Evolutionary conservation across 2,113 vertebrate genomes (phyloP).

Genomic region (Macquaria ambigua): DNA sequence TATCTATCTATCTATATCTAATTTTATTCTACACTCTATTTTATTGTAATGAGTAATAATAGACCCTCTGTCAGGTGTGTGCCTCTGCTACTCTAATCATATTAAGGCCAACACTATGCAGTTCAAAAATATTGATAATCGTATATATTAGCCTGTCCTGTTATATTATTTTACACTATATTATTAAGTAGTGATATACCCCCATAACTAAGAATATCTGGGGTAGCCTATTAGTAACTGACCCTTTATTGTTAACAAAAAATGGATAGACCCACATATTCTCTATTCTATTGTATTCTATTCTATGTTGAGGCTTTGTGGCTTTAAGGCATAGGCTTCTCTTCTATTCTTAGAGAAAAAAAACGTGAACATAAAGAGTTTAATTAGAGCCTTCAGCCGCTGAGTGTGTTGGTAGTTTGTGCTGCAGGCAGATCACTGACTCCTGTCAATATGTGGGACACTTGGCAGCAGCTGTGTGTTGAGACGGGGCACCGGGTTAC

Average conservation of each 20-base stretch:
- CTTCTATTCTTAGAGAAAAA: slow-evolving; percentile 47
- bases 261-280: not conserved
- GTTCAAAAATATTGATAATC: not conserved
- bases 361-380: slow-evolving; percentile 43
- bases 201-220: not conserved
- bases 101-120: not conserved
- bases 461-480: slow-evolving; percentile 67
- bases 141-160: not conserved
- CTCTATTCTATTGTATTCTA: not conserved
- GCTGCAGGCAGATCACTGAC: slow-evolving; percentile 61
- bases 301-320: slow-evolving; percentile 9
- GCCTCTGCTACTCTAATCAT: not conserved
- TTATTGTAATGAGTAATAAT: slow-evolving; percentile 3
- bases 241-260: not conserved
- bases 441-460: slow-evolving; percentile 65
- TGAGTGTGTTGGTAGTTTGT: slow-evolving; percentile 37
- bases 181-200: no score
- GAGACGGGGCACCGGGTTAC: slow-evolving; percentile 47
- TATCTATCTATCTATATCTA: no score
- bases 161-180: not conserved
- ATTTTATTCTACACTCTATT: not conserved
- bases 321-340: slow-evolving; percentile 22
- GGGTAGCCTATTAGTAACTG: not conserved
- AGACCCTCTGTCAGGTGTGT: slow-evolving; percentile 8
- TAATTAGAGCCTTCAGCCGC: slow-evolving; percentile 47